Conservation (phyloP, 2,888 invertebrate genomes). For the Rhagonycha lutea region DNA sequence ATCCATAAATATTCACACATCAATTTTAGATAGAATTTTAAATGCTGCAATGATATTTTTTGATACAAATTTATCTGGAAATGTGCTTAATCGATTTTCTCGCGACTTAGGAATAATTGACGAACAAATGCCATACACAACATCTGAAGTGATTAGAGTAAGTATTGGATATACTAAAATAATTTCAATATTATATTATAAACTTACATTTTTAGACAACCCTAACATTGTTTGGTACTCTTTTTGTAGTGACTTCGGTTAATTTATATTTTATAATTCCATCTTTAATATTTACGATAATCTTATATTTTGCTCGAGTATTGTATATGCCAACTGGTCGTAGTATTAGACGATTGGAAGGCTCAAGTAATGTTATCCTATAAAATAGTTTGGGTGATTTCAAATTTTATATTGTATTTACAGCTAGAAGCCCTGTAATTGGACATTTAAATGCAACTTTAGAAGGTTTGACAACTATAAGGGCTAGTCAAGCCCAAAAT, state of each 20-base stretch:
- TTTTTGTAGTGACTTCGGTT: conserved; percentile 70
- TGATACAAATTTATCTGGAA: conserved; percentile 35
- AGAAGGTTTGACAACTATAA: conserved; percentile 50
- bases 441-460: conserved; percentile 50
- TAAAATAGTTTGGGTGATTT: background rate
- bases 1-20: conserved; percentile 37
- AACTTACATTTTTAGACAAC: conserved; percentile 54
- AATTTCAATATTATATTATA: background rate
- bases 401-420: background rate
- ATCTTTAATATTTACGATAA: conserved; percentile 63
- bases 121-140: conserved; percentile 34
- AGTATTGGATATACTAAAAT: background rate
- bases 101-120: conserved; percentile 38
- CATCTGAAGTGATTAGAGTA: conserved; percentile 33
- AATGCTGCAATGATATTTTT: conserved; percentile 37
- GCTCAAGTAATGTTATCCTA: conserved; percentile 60
- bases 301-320: conserved; percentile 66
- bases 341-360: conserved; percentile 72
- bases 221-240: conserved; percentile 67
- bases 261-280: conserved; percentile 71
- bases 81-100: conserved; percentile 39
- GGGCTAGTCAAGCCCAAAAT: conserved; percentile 46
- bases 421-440: conserved; percentile 51
- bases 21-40: conserved; percentile 32
- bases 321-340: conserved; percentile 77